Conservation (phyloP, 2,888 invertebrate genomes). For the Leptinotarsa juncta region DNA sequence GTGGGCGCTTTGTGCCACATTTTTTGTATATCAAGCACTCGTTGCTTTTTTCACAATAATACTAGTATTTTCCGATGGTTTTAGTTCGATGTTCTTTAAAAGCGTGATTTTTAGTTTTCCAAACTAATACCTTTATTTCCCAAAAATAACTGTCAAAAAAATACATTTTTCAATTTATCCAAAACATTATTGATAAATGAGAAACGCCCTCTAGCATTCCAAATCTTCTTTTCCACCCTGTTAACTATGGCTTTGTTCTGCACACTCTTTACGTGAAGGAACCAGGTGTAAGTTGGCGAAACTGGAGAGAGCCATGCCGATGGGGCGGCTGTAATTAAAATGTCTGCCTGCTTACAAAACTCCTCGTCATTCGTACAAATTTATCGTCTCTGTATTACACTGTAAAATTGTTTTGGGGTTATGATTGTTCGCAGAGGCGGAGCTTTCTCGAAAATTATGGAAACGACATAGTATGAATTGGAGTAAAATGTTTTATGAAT, state of each 20-base stretch:
- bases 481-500: background rate
- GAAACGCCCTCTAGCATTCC: background rate
- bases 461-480: too few relatives aligned
- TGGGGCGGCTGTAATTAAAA: constrained; percentile 64
- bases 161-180: too few relatives aligned
- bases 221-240: background rate
- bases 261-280: constrained; percentile 46
- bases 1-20: too few relatives aligned
- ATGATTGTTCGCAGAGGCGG: constrained; percentile 35
- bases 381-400: constrained; percentile 62
- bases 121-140: too few relatives aligned
- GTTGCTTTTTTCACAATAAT: too few relatives aligned
- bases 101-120: too few relatives aligned
- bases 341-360: constrained; percentile 59
- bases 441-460: background rate
- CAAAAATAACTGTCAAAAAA: too few relatives aligned
- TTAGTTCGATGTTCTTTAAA: too few relatives aligned
- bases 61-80: too few relatives aligned
- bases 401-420: constrained; percentile 61
- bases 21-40: too few relatives aligned
- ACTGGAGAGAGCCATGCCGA: constrained; percentile 47
- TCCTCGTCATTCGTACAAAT: constrained; percentile 63
- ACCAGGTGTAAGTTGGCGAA: constrained; percentile 53
- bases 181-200: background rate
- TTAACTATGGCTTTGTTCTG: background rate